Evolutionary conservation across 2,113 vertebrate species (phyloP).

Genomic region (Lagopus leucura): DNA sequence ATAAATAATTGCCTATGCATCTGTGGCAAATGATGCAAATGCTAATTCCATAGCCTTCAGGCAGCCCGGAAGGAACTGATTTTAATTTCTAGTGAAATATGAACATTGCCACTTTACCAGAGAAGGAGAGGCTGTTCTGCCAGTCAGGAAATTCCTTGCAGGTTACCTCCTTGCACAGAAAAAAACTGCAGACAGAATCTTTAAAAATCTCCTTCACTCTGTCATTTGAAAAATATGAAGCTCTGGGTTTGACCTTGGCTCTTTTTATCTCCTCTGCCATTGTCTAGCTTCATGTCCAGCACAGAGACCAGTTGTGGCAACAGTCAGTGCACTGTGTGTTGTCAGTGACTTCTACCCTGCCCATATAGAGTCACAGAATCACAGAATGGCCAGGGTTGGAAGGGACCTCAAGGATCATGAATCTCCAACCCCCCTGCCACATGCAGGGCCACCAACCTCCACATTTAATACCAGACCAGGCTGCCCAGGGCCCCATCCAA

Average conservation of each 20-base stretch:
- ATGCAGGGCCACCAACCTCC: too few relatives aligned
- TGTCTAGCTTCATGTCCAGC: background rate
- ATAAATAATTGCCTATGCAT: background rate
- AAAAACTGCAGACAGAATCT: background rate
- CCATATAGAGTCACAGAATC: too few relatives aligned
- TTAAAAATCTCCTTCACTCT: background rate
- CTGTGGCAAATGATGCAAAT: background rate
- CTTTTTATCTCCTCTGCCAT: background rate
- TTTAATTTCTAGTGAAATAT: background rate
- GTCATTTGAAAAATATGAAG: background rate
- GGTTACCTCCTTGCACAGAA: background rate
- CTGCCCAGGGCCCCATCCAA: too few relatives aligned
- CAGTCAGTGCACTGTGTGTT: rapidly evolving
- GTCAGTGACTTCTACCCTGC: too few relatives aligned
- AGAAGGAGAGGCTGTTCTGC: background rate
- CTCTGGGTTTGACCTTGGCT: too few relatives aligned
- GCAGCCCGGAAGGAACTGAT: background rate
- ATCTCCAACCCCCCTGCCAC: too few relatives aligned
- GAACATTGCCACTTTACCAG: background rate
- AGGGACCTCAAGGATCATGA: too few relatives aligned
- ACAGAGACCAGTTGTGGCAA: rapidly evolving
- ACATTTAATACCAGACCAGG: too few relatives aligned
- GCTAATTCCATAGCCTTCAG: background rate
- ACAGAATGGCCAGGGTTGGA: too few relatives aligned
- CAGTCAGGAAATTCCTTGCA: background rate